These are phyloP conservation scores for Aleadryas rufinucha DNA, from an alignment of 2,113 vertebrate species.

Conservation along the genomic window DNA sequence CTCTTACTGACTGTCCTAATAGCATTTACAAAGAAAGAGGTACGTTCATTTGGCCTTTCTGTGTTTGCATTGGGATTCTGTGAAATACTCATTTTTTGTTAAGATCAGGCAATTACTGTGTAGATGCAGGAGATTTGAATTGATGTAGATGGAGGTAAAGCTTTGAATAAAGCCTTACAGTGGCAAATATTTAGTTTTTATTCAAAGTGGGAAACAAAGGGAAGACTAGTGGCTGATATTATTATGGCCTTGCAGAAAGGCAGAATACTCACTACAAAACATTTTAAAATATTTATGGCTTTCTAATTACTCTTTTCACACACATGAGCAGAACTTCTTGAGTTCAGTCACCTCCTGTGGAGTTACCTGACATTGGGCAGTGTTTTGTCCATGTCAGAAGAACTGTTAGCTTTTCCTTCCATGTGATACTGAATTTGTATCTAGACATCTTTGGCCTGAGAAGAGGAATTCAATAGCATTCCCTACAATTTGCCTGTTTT, in stretches of 20 bases:
- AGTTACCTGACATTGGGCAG: not conserved
- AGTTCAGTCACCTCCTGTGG: not conserved
- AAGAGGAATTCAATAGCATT: not conserved
- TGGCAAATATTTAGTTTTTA: not conserved
- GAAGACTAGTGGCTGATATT: not conserved
- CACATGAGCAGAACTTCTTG: not conserved
- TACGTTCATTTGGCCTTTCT: slow-evolving; percentile 39
- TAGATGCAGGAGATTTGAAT: not conserved
- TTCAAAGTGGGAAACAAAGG: not conserved
- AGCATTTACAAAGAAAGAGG: slow-evolving; percentile 95
- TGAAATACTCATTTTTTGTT: not conserved
- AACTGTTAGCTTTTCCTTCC: not conserved
- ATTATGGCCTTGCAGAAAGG: not conserved
- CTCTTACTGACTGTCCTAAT: slow-evolving; percentile 89
- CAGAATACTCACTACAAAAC: not conserved
- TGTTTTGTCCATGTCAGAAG: not conserved
- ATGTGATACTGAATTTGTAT: not conserved
- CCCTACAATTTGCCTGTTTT: not conserved
- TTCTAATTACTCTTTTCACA: not conserved
- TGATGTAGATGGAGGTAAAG: not conserved
- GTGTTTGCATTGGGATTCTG: not conserved
- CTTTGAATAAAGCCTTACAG: not conserved
- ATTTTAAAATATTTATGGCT: not conserved
- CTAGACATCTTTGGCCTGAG: not conserved
- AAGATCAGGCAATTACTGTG: not conserved